phyloP scores from a whole-genome alignment of 2,888 invertebrate species.

The Incurvaria masculella region DNA sequence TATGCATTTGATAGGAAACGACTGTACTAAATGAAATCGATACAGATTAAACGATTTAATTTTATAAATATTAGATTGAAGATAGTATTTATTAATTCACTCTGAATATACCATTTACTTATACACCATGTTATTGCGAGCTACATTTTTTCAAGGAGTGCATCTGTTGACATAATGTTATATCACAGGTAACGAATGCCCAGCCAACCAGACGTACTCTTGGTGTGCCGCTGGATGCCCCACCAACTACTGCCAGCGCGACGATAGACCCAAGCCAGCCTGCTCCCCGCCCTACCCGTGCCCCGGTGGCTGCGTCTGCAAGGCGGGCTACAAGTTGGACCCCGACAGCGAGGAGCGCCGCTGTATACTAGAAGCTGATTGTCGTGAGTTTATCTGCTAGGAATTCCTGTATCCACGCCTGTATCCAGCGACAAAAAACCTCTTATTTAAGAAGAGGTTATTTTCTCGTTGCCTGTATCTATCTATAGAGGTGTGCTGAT shows the following conservation, averaged over 20 bases:
- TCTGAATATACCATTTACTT: too few relatives aligned
- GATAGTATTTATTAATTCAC: too few relatives aligned
- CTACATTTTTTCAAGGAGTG: too few relatives aligned
- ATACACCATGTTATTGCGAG: too few relatives aligned
- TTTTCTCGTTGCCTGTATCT: background rate
- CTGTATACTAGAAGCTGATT: slow-evolving; percentile 15
- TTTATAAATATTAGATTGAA: too few relatives aligned
- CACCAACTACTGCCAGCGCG: slow-evolving; percentile 1
- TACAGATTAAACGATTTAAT: too few relatives aligned
- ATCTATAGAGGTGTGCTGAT: background rate
- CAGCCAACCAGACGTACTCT: background rate
- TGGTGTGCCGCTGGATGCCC: background rate
- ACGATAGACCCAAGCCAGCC: background rate
- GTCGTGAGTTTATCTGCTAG: slow-evolving; percentile 11
- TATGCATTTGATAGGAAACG: too few relatives aligned
- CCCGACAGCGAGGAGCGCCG: slow-evolving; percentile 5
- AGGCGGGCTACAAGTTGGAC: slow-evolving; percentile 15
- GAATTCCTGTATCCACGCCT: background rate
- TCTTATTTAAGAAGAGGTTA: background rate
- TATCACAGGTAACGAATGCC: background rate
- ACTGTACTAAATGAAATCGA: too few relatives aligned
- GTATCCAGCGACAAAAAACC: background rate
- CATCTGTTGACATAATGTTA: too few relatives aligned
- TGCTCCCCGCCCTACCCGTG: slow-evolving; percentile 4
- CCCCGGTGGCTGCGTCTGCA: slow-evolving; percentile 16